These are phyloP conservation scores for Phasianus colchicus DNA, from an alignment of 2,113 vertebrate species.

Conservation along the genomic window DNA sequence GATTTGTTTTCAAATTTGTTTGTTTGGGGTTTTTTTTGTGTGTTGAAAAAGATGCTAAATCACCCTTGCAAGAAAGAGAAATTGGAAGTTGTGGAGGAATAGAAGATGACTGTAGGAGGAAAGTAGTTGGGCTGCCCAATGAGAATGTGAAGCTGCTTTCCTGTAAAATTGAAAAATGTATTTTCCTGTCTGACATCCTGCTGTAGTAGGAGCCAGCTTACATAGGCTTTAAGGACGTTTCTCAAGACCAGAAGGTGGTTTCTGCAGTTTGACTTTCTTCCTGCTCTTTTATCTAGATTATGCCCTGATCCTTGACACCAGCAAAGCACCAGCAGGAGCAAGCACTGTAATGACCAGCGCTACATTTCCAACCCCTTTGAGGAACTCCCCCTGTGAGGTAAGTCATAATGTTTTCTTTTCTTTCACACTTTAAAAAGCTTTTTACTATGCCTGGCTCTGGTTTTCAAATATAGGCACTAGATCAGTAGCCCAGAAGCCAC, in stretches of 20 bases:
- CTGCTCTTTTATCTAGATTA: conserved; percentile 76
- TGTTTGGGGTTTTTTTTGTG: background rate
- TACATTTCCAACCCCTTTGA: conserved; percentile 89
- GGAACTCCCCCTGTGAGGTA: conserved; percentile 92
- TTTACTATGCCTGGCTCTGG: background rate
- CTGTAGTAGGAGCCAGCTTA: background rate
- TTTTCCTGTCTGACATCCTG: background rate
- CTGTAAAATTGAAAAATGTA: background rate
- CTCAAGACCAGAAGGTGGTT: background rate
- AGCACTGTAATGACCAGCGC: conserved; percentile 84
- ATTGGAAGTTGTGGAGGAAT: background rate
- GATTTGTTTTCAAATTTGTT: background rate
- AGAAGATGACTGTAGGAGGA: background rate
- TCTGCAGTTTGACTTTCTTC: background rate
- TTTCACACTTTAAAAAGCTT: background rate
- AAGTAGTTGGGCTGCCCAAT: background rate
- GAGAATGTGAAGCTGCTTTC: background rate
- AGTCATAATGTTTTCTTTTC: conserved; percentile 63
- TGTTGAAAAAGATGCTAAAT: background rate
- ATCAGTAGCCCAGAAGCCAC: background rate
- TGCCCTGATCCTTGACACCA: conserved; percentile 84
- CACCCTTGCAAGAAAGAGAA: background rate
- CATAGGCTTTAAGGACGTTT: background rate
- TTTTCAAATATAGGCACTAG: background rate
- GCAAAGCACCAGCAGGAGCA: conserved; percentile 76